These are phyloP conservation scores for Orestias chungarensis DNA, from an alignment of 2,797 vertebrate species.

Conservation along the genomic window DNA sequence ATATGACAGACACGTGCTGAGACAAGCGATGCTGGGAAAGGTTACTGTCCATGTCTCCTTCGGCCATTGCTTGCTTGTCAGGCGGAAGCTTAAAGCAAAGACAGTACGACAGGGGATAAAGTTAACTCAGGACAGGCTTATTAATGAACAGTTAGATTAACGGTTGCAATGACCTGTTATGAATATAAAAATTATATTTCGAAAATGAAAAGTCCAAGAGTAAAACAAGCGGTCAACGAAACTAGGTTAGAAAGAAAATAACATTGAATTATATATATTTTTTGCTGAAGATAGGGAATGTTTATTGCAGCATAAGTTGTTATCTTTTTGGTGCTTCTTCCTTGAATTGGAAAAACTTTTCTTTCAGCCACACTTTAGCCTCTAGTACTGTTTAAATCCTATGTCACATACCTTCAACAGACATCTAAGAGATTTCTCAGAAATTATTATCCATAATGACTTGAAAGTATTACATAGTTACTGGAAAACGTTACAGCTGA, in stretches of 20 bases:
- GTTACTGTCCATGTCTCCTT: conserved; percentile 88
- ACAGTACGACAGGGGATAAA: conserved; percentile 27
- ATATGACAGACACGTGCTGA: conserved; percentile 87
- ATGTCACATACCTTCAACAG: not conserved
- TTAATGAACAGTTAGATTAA: conserved; percentile 27
- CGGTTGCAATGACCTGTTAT: too few species aligned
- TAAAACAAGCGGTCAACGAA: not conserved
- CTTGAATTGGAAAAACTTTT: not conserved
- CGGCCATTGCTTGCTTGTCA: conserved; percentile 83
- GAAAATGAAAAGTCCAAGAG: not conserved
- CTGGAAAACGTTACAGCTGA: not conserved
- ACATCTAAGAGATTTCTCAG: not conserved
- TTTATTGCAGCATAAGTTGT: too few species aligned
- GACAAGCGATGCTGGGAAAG: conserved; percentile 90
- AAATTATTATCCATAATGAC: not conserved
- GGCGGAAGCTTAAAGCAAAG: conserved; percentile 69
- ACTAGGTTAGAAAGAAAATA: not conserved
- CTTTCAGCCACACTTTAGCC: not conserved
- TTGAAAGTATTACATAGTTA: not conserved
- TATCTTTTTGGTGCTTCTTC: not conserved
- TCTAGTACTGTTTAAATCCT: not conserved
- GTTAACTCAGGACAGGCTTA: conserved; percentile 32
- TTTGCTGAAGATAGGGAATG: not conserved
- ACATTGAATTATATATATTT: not conserved
- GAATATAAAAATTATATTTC: not conserved